Conservation (phyloP, 2,113 vertebrate species). For the Carollia perspicillata region DNA sequence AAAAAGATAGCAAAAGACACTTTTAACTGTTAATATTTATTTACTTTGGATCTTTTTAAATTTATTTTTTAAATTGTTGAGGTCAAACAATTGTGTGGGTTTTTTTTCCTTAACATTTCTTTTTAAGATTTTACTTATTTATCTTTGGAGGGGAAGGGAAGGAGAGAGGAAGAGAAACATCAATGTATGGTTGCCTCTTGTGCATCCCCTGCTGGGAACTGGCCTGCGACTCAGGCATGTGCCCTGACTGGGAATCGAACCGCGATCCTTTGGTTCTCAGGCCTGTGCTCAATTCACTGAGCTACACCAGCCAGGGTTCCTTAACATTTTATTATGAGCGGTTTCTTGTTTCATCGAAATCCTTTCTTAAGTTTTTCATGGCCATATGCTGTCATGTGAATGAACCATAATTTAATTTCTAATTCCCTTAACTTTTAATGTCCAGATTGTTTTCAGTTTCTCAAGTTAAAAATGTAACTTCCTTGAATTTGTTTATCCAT, state of each 20-base stretch:
- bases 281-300: too few relatives aligned
- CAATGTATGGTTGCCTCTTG: too few relatives aligned
- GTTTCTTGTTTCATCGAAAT: slow-evolving; percentile 29
- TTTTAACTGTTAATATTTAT: background rate
- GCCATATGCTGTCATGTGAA: background rate
- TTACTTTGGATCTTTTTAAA: background rate
- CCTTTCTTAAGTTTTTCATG: background rate
- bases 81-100: background rate
- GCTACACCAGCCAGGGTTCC: too few relatives aligned
- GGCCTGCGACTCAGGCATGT: too few relatives aligned
- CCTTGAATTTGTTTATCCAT: slow-evolving; percentile 5
- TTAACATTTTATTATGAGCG: background rate
- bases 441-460: slow-evolving; percentile 26
- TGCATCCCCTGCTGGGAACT: too few relatives aligned
- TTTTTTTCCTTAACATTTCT: slow-evolving; percentile 26
- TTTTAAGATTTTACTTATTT: too few relatives aligned
- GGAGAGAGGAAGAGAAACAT: too few relatives aligned
- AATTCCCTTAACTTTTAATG: background rate
- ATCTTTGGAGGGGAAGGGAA: too few relatives aligned
- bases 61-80: background rate
- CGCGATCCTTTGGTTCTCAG: too few relatives aligned
- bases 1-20: background rate
- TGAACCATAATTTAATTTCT: slow-evolving; percentile 4
- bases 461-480: slow-evolving; percentile 29
- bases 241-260: too few relatives aligned